phyloP scores from a whole-genome alignment of 2,113 vertebrate species.

The Ochotona princeps region DNA sequence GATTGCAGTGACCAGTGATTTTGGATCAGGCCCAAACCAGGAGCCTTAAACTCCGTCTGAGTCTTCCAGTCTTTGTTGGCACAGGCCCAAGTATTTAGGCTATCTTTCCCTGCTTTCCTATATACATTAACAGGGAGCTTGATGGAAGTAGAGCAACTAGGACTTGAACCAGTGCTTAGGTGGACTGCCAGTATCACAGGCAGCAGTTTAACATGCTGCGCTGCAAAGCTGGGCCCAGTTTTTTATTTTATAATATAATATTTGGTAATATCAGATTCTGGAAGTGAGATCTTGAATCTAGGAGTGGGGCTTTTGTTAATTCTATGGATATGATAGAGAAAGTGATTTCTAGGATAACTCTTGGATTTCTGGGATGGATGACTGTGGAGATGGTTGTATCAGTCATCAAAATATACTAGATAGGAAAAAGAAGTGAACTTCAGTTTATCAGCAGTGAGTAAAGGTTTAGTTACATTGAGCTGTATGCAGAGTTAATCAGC shows the following conservation, averaged over 20 bases:
- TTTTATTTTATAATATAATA: conserved; percentile 12
- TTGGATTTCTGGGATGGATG: conserved; percentile 26
- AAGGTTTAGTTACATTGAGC: conserved; percentile 27
- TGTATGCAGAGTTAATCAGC: conserved; percentile 1
- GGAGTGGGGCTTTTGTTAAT: background rate
- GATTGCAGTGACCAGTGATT: no score
- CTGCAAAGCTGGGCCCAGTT: background rate
- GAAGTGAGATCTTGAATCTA: background rate
- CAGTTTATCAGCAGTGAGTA: conserved; percentile 5
- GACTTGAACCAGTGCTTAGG: no score
- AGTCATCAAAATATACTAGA: conserved; percentile 1
- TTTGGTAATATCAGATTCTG: conserved; percentile 3
- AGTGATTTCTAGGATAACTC: background rate
- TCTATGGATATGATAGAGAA: background rate
- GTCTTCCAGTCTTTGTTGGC: no score
- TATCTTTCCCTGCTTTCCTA: no score
- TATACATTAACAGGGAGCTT: no score
- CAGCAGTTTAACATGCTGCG: no score
- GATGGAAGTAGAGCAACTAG: no score
- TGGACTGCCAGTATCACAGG: no score
- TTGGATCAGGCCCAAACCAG: no score
- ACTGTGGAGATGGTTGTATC: background rate
- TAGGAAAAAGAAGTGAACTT: conserved; percentile 34
- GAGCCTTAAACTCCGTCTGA: no score
- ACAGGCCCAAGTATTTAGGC: no score